Percentiles rank a stretch among this genome's conserved stretches.
Evolutionary conservation across 2,888 invertebrate genomes (phyloP).

Genomic region (Tenthredo scrophulariae): DNA sequence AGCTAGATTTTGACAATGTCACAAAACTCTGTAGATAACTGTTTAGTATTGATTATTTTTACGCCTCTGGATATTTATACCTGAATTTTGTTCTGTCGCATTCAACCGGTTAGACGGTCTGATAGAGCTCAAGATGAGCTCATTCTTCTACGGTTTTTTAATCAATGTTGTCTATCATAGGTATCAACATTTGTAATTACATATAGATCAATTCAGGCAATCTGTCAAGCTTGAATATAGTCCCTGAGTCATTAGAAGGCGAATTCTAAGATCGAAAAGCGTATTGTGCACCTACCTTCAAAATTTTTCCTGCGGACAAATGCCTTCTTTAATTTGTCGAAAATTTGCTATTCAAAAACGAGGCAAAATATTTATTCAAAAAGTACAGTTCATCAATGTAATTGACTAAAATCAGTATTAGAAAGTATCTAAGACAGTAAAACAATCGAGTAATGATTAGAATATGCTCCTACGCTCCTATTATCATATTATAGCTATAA

Average conservation of each 20-base stretch:
- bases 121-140: not conserved
- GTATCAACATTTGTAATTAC: not conserved
- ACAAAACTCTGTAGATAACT: constrained; percentile 13
- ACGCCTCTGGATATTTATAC: not conserved
- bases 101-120: not conserved
- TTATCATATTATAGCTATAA: too few species aligned
- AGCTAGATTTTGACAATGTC: not conserved
- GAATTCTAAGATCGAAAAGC: not conserved
- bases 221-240: not conserved
- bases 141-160: not conserved
- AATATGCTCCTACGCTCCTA: not conserved
- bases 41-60: not conserved
- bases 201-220: not conserved
- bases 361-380: not conserved
- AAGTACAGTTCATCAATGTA: not conserved
- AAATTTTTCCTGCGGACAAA: not conserved
- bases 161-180: not conserved
- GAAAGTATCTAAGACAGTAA: not conserved
- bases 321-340: not conserved
- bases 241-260: not conserved
- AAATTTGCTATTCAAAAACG: not conserved
- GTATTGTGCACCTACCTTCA: not conserved
- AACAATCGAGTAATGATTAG: not conserved
- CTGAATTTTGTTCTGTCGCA: not conserved
- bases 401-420: not conserved